A percentile compares a stretch with the other conserved stretches of the same genome.
Evolutionary conservation across 2,888 invertebrate genomes (phyloP).

Genomic region (Cyclophora punctaria): DNA sequence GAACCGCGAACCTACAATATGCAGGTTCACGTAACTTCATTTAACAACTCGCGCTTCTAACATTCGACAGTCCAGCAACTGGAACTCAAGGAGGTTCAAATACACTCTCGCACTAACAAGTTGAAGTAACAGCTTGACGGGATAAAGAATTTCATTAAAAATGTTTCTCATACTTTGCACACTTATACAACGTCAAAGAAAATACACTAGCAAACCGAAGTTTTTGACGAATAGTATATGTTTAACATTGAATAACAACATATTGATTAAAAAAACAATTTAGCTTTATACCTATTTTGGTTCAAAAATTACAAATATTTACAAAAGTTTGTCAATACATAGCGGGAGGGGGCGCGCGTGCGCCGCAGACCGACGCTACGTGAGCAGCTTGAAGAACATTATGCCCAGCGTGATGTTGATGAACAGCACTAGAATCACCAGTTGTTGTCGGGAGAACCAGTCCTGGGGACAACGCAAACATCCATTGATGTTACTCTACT

Average conservation of each 20-base stretch:
- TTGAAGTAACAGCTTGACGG: slow-evolving; percentile 42
- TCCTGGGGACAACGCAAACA: slow-evolving; percentile 77
- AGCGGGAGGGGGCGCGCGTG: slow-evolving; percentile 40
- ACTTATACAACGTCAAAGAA: slow-evolving; percentile 61
- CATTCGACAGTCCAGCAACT: slow-evolving; percentile 44
- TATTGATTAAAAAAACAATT: slow-evolving; percentile 40
- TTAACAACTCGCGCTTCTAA: slow-evolving; percentile 49
- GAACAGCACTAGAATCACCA: slow-evolving; percentile 94
- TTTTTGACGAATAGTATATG: slow-evolving; percentile 49
- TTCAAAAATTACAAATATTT: slow-evolving; percentile 53
- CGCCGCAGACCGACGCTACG: slow-evolving; percentile 84
- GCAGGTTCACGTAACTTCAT: slow-evolving; percentile 43
- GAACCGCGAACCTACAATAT: slow-evolving; percentile 59
- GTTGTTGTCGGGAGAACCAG: slow-evolving; percentile 97
- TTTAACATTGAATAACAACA: slow-evolving; percentile 23
- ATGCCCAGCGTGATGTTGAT: slow-evolving; percentile 95
- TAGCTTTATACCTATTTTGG: slow-evolving; percentile 46
- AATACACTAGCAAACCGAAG: slow-evolving; percentile 65
- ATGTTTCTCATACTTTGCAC: slow-evolving; percentile 50
- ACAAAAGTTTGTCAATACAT: slow-evolving; percentile 41
- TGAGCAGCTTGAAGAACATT: slow-evolving; percentile 96
- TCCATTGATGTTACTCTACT: no score
- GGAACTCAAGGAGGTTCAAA: slow-evolving; percentile 42
- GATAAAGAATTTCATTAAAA: slow-evolving; percentile 39
- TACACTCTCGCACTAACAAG: slow-evolving; percentile 55